phyloP scores from a whole-genome alignment of 2,113 vertebrate species.

The Cairina moschata region DNA sequence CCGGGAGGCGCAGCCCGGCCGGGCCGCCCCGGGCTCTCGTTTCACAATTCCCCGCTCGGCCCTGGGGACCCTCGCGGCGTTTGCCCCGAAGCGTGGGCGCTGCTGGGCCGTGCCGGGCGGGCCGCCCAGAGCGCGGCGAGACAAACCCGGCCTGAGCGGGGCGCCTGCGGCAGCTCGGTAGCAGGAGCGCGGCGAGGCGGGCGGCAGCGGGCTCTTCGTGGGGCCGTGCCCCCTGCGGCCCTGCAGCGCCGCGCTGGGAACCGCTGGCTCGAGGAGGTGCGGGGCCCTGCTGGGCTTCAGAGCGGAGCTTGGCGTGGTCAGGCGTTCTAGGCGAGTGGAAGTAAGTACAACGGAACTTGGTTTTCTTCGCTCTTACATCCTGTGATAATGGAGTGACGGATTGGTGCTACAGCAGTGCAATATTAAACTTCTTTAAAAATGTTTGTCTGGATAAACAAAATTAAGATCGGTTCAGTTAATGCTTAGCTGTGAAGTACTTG shows the following conservation, averaged over 20 bases:
- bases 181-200: slow-evolving; percentile 26
- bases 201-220: slow-evolving; percentile 21
- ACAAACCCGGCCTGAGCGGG: background rate
- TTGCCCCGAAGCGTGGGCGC: background rate
- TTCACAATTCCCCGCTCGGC: background rate
- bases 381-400: background rate
- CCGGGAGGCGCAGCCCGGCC: background rate
- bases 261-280: background rate
- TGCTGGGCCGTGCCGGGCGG: background rate
- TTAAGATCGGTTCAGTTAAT: background rate
- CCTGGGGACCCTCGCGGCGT: no score
- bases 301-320: background rate
- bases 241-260: background rate
- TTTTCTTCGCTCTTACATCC: background rate
- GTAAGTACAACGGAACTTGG: background rate
- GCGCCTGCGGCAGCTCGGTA: slow-evolving; percentile 43
- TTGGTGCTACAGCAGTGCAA: accelerated
- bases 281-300: background rate
- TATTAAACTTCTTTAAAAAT: background rate
- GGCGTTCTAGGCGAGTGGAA: background rate
- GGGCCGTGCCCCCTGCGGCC: background rate
- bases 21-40: background rate
- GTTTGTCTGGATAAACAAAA: background rate
- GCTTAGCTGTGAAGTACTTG: background rate
- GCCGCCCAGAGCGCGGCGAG: no score